Evolutionary conservation across 2,797 vertebrate genomes (phyloP).

Genomic region (Hafferia zeledoni): DNA sequence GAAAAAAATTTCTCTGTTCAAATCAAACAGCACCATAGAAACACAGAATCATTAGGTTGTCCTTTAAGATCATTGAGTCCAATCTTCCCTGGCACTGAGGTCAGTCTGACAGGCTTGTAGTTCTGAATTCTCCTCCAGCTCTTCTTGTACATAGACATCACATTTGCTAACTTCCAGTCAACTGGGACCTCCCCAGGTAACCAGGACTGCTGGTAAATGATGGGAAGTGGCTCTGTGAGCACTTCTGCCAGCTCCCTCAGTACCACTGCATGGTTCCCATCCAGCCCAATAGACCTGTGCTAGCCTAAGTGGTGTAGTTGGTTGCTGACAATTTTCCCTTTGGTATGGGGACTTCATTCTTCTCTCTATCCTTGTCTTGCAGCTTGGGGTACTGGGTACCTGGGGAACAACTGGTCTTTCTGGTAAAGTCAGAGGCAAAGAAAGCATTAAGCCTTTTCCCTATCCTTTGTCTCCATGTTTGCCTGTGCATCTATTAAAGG

Average conservation of each 20-base stretch:
- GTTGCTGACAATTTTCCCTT: not conserved
- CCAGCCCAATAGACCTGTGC: not conserved
- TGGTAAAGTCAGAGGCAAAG: not conserved
- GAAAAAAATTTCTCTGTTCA: not conserved
- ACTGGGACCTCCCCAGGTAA: not conserved
- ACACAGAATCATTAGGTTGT: not conserved
- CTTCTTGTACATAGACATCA: no score
- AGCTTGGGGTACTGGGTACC: not conserved
- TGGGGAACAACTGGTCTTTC: not conserved
- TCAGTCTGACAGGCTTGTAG: not conserved
- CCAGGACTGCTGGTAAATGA: not conserved
- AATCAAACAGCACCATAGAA: conserved; percentile 12
- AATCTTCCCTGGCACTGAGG: not conserved
- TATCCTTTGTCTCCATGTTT: not conserved
- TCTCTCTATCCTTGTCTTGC: not conserved
- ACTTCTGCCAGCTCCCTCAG: not conserved
- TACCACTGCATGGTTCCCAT: not conserved
- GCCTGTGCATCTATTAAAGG: not conserved
- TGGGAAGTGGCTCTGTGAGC: not conserved
- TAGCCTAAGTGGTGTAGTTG: not conserved
- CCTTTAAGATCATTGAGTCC: not conserved
- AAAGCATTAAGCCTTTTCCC: not conserved
- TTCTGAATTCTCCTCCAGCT: not conserved
- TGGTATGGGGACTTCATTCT: not conserved
- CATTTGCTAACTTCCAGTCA: not conserved